These are phyloP conservation scores for Polyodon spathula DNA, from an alignment of 2,113 vertebrate species.

Conservation along the genomic window DNA sequence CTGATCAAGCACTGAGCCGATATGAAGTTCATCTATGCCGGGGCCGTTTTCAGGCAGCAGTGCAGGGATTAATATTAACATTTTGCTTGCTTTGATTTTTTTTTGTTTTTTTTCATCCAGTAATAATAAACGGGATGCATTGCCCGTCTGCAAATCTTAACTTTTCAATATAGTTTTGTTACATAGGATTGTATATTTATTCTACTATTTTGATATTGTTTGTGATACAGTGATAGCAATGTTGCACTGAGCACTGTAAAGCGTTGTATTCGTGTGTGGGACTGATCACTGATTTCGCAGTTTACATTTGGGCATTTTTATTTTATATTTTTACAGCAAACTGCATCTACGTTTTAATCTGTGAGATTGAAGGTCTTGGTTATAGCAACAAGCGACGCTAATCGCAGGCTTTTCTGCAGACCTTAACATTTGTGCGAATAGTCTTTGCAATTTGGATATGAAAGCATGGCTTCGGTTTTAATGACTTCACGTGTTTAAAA, in stretches of 20 bases:
- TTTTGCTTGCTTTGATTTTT: too few species aligned
- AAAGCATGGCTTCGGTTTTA: conserved; percentile 22
- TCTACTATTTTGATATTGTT: background rate
- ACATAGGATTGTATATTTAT: conserved; percentile 1
- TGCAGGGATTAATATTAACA: conserved; percentile 2
- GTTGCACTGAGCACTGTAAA: conserved; percentile 16
- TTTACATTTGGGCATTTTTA: background rate
- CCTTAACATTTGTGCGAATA: conserved; percentile 25
- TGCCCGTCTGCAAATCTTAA: background rate
- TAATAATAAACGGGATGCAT: background rate
- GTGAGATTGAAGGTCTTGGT: conserved; percentile 20
- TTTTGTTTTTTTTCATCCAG: conserved; percentile 3
- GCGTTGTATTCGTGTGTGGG: background rate
- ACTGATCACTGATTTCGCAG: background rate
- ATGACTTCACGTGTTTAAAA: conserved; percentile 17
- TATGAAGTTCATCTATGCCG: conserved; percentile 11
- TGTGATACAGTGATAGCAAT: conserved; percentile 28
- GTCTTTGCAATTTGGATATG: background rate
- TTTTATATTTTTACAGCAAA: background rate
- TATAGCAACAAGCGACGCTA: conserved; percentile 54
- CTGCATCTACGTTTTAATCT: background rate
- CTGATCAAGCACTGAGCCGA: conserved; percentile 3
- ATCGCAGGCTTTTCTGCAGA: conserved; percentile 14
- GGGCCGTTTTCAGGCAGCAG: conserved; percentile 1
- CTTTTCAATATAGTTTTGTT: conserved; percentile 12